phyloP scores from a whole-genome alignment of 2,888 invertebrate species.

The Drosophila setosimentum region DNA sequence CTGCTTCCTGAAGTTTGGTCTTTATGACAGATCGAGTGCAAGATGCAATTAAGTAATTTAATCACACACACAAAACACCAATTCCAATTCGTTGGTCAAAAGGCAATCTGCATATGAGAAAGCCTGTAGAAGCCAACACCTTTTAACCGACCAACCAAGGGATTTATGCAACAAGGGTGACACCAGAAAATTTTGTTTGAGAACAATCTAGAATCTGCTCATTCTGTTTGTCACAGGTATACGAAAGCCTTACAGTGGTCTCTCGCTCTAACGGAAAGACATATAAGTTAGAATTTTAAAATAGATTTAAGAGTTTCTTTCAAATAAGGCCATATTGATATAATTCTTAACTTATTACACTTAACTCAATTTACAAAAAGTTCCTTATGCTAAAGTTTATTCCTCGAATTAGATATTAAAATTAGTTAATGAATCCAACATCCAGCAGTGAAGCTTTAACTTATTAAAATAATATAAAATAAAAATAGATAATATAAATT shows the following conservation, averaged over 20 bases:
- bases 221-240: neutral
- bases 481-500: too few species aligned
- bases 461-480: too few species aligned
- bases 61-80: neutral
- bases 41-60: neutral
- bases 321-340: neutral
- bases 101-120: constrained; percentile 72
- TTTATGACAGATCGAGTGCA: neutral
- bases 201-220: neutral
- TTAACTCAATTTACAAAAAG: neutral
- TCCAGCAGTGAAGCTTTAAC: too few species aligned
- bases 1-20: constrained; percentile 4
- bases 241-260: neutral
- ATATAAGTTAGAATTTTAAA: neutral
- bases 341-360: too few species aligned
- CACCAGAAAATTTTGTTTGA: constrained; percentile 3
- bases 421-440: too few species aligned
- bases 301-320: neutral
- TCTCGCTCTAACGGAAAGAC: neutral
- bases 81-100: constrained; percentile 6
- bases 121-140: constrained; percentile 65
- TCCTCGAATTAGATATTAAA: neutral
- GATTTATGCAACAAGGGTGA: neutral
- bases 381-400: neutral
- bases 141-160: constrained; percentile 49